phyloP scores from a whole-genome alignment of 1,140 invertebrate genomes.

The Pogonomyrmex barbatus region DNA sequence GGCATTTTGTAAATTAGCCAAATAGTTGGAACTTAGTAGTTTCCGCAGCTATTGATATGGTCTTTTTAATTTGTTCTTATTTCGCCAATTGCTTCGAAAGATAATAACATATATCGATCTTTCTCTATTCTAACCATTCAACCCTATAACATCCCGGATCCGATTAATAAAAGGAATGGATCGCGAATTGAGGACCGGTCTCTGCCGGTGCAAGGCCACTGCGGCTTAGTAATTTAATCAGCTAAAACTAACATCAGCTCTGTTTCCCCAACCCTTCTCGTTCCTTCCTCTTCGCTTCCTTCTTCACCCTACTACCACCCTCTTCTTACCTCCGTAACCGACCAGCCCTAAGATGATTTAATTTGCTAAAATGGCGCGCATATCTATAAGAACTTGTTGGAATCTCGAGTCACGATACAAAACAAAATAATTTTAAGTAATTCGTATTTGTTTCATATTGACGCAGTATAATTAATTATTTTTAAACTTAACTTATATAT shows the following conservation, averaged over 20 bases:
- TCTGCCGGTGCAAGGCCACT: conserved; percentile 82
- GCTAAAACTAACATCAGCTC: conserved; percentile 86
- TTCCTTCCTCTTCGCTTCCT: conserved; percentile 75
- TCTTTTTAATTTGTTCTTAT: conserved; percentile 37
- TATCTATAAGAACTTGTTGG: conserved; percentile 79
- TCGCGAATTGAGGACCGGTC: conserved; percentile 82
- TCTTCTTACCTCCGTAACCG: conserved; percentile 79
- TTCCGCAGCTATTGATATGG: neutral
- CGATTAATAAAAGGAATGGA: conserved; percentile 85
- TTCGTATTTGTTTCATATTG: conserved; percentile 56
- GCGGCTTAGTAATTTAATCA: conserved; percentile 86
- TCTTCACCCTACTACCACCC: conserved; percentile 68
- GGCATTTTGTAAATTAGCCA: neutral
- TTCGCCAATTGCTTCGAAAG: conserved; percentile 37
- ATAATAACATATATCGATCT: conserved; percentile 50
- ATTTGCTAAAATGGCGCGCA: conserved; percentile 84
- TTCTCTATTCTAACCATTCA: conserved; percentile 63
- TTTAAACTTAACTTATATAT: neutral
- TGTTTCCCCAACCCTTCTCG: conserved; percentile 76
- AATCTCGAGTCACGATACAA: conserved; percentile 75
- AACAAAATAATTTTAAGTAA: conserved; percentile 82
- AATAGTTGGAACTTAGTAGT: neutral
- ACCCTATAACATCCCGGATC: conserved; percentile 70
- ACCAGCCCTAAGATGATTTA: conserved; percentile 84
- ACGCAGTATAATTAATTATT: neutral